Conservation (phyloP, 92 coral and sea anemone species). For the Blastomussa wellsi region DNA sequence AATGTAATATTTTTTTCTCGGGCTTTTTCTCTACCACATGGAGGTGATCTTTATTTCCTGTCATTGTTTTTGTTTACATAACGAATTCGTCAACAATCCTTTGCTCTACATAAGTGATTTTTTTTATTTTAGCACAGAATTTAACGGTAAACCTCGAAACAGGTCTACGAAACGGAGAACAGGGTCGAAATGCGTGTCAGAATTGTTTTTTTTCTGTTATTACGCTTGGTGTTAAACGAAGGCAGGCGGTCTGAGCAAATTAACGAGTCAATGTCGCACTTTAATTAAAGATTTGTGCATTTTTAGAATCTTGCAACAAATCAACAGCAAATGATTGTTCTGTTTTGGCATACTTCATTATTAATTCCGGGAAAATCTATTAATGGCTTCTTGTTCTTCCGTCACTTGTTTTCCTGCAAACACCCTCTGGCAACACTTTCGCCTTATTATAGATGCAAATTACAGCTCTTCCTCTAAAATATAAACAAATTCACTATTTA, state of each 20-base stretch:
- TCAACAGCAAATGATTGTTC: neutral
- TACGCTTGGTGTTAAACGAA: neutral
- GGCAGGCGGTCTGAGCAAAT: neutral
- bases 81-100: neutral
- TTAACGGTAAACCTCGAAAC: neutral
- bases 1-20: neutral
- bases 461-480: neutral
- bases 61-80: neutral
- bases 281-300: constrained; percentile 3
- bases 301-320: neutral
- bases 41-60: neutral
- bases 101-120: neutral
- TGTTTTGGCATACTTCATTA: neutral
- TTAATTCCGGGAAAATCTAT: neutral
- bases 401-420: constrained; percentile 1
- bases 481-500: constrained; percentile 4
- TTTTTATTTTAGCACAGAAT: neutral
- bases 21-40: neutral
- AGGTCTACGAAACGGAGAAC: neutral
- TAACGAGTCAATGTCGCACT: neutral
- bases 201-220: neutral
- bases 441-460: constrained; percentile 30
- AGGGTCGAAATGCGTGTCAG: neutral
- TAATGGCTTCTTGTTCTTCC: neutral
- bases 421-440: neutral